Evolutionary conservation across 2,888 invertebrate genomes (phyloP).

Genomic region (Ametastegia equiseti): DNA sequence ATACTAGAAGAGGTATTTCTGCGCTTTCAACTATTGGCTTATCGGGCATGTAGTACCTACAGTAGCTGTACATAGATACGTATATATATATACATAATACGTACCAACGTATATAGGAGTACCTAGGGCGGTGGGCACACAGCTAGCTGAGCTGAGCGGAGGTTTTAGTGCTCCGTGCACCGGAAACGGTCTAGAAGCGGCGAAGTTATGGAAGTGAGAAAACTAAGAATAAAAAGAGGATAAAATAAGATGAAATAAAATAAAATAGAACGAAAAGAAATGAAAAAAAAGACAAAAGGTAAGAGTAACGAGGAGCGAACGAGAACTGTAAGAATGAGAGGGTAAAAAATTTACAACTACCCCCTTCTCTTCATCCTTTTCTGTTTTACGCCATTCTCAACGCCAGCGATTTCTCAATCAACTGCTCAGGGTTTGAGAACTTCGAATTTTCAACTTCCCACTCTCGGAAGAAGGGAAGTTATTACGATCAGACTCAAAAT

Average conservation of each 20-base stretch:
- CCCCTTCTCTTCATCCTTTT: too few species aligned
- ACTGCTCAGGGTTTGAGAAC: too few species aligned
- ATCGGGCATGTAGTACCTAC: not conserved
- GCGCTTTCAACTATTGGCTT: slow-evolving; percentile 27
- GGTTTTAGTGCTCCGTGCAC: slow-evolving; percentile 22
- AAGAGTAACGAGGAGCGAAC: not conserved
- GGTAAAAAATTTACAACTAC: slow-evolving; percentile 8
- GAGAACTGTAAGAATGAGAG: not conserved
- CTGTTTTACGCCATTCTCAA: not conserved
- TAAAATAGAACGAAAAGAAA: not conserved
- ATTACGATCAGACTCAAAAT: too few species aligned
- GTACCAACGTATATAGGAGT: too few species aligned
- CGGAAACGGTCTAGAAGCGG: slow-evolving; percentile 7
- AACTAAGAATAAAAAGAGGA: not conserved
- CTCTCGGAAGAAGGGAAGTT: too few species aligned
- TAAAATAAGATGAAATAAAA: not conserved
- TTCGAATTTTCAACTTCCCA: too few species aligned
- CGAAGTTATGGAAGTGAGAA: not conserved
- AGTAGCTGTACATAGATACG: not conserved
- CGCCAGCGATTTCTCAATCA: not conserved
- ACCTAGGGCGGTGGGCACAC: too few species aligned
- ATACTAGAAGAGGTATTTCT: not conserved
- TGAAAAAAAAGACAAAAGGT: not conserved
- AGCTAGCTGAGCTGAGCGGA: not conserved
- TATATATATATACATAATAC: not conserved